Conservation (phyloP, 2,888 invertebrate species). For the Cataglyphis livida region DNA sequence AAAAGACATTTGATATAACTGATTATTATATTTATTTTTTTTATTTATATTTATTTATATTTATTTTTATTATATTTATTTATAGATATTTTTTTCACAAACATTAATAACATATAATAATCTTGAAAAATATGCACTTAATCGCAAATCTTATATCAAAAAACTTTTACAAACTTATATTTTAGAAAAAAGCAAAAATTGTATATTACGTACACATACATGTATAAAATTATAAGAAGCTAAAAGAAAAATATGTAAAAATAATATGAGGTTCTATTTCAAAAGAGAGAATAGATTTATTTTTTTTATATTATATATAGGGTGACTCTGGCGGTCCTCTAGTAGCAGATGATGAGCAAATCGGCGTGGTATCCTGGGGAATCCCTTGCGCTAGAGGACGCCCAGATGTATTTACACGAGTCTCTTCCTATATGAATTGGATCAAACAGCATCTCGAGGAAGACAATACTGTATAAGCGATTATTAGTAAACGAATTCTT, state of each 20-base stretch:
- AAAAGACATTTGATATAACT: background rate
- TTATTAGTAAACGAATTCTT: background rate
- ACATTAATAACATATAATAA: constrained; percentile 2
- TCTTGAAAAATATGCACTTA: background rate
- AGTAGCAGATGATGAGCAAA: constrained; percentile 79
- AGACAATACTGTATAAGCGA: constrained; percentile 29
- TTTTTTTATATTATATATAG: constrained; percentile 62
- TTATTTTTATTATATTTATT: no score
- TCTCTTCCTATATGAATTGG: constrained; percentile 84
- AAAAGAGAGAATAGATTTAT: constrained; percentile 1
- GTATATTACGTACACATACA: background rate
- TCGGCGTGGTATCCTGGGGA: constrained; percentile 86
- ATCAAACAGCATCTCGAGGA: constrained; percentile 77
- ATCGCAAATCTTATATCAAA: background rate
- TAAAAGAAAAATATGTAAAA: background rate
- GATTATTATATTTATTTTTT: no score
- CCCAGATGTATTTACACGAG: constrained; percentile 85
- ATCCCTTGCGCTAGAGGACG: constrained; percentile 85
- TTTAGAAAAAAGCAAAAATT: background rate
- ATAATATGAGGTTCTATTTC: background rate
- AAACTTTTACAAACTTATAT: background rate
- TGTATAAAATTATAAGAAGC: background rate
- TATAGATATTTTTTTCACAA: constrained; percentile 4
- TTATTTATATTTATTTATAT: no score
- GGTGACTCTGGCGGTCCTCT: constrained; percentile 85